phyloP scores from a whole-genome alignment of 2,888 invertebrate species.

The Neelides folsomi region DNA sequence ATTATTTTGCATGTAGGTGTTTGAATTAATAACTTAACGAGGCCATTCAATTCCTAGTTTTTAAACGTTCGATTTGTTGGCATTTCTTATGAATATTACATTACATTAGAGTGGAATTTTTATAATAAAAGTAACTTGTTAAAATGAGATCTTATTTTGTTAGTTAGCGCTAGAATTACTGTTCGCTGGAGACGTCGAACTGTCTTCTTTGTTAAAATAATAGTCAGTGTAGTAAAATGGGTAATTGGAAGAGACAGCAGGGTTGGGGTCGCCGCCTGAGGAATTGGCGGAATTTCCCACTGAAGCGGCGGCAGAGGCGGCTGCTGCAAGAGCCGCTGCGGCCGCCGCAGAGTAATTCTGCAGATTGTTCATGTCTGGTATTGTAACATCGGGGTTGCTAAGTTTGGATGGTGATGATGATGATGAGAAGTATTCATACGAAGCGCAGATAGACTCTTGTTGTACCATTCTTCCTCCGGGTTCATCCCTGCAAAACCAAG shows the following conservation, averaged over 20 bases:
- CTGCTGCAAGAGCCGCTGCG: constrained; percentile 22
- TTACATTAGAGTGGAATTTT: too few species aligned
- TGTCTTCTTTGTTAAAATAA: constrained; percentile 33
- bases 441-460: constrained; percentile 89
- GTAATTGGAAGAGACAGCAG: constrained; percentile 25
- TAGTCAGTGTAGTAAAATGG: constrained; percentile 33
- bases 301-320: constrained; percentile 24
- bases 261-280: constrained; percentile 9
- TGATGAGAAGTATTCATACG: constrained; percentile 89
- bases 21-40: too few species aligned
- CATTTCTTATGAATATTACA: too few species aligned
- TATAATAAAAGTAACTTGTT: too few species aligned
- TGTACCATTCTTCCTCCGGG: constrained; percentile 89
- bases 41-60: too few species aligned
- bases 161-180: constrained; percentile 32
- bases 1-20: too few species aligned
- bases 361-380: constrained; percentile 76
- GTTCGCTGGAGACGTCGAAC: constrained; percentile 31
- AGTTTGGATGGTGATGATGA: constrained; percentile 59
- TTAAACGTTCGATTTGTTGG: too few species aligned
- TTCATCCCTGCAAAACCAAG: constrained; percentile 58
- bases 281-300: constrained; percentile 7
- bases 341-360: constrained; percentile 31
- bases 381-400: constrained; percentile 90
- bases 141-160: constrained; percentile 2